Base-by-base conservation (phyloP, 2,888 invertebrate genomes). In the Melinaea menophilus region DNA sequence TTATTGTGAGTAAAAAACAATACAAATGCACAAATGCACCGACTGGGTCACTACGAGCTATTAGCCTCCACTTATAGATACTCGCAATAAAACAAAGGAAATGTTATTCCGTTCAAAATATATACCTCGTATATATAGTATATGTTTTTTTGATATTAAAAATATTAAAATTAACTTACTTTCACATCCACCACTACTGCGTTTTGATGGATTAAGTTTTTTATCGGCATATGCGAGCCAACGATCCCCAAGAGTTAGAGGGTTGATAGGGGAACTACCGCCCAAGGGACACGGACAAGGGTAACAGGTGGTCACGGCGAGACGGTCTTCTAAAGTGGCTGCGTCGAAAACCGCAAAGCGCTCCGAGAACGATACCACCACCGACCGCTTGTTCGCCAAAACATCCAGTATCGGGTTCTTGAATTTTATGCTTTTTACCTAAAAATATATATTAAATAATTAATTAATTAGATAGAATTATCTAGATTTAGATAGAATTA, bases 301-400 rank as follows among this genome's bases (percentile, higher is more conserved):
- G 85, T 95, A 96, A 83, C 98, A 98, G 37, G 97, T 96, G 58
- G 97, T 97, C 57, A 98, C 94, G 12, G 96, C 95, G 75, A 97
- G 92, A 51, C 95, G 92, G 83, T 97, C 97, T 77, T 97, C 97
- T 57, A 98, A 92, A 0, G 95, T 95, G 69, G 95, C 94, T 2
- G 97, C 95, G 88, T 98, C 97, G 84, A 98, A 97, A 11, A 98
- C 95, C 0, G 97, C 97, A 71, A 98, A 95, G 66, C 95, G 94
- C 86, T 98, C 98, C 58, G 95, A 92, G 85, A 98, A 98, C 0
- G 97, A 95, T 2, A 97, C 95, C 13, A 96, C 96, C 56, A 99
- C 93, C 9, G 96, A 96, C 65, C 96, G 93, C 73, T 95, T 95
- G 88, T 98, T 98, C n/a, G 96, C 96, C 71, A 96, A 84, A 66